Base-by-base conservation (phyloP, 2,113 vertebrate species). In the Dunckerocampus dactyliophorus region DNA sequence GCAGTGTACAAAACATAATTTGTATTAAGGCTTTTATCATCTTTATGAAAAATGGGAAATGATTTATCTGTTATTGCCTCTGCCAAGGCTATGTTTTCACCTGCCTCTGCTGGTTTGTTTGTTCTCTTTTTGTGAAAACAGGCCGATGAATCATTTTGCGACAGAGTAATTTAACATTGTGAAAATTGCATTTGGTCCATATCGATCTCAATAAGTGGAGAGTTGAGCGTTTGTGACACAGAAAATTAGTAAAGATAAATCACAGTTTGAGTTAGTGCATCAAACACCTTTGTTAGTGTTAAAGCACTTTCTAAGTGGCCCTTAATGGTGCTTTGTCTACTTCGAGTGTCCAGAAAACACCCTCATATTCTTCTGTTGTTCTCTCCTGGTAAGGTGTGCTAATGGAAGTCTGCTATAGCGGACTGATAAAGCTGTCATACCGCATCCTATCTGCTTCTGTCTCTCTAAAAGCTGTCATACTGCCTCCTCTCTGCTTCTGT, bases 391-490 rank as follows among this genome's bases (percentile, higher is more conserved):
- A 46, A 6, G 6, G 52, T 59, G 65, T 51, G 50, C 69, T 77
- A 69, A 77, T 77, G 58, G 69, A 75, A 58, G 60, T 74, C 74
- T 77, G 70, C 61, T 71, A 69, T 55, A 58, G 66, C 43, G 54
- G 60, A 52, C 69, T 74, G 79, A 77, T 82, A 79, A 79, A 76
- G 59, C 69, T 69, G 67, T 79, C 77, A 69, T 34, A 47, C 52
- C 6, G 24, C 55, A 62, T 62, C 42, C 62, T 60, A 62, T 42
- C 60, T 61, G 69, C 53, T 65, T 46, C 63, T 51, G 49, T 45
- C 60, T 49, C 62, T 63, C 59, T 58, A 60, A 63, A 61, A n/a
- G n/a, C n/a, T n/a, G n/a, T n/a, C n/a, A 72, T 55, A 47, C 55
- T 6, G 22, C 54, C 63, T 64, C 39, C 62, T 62, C 64, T 39